Evolutionary conservation across 2,888 invertebrate species (phyloP), one percentile per base, ranked within the genome.

Genomic region (Eupithecia tripunctaria): DNA sequence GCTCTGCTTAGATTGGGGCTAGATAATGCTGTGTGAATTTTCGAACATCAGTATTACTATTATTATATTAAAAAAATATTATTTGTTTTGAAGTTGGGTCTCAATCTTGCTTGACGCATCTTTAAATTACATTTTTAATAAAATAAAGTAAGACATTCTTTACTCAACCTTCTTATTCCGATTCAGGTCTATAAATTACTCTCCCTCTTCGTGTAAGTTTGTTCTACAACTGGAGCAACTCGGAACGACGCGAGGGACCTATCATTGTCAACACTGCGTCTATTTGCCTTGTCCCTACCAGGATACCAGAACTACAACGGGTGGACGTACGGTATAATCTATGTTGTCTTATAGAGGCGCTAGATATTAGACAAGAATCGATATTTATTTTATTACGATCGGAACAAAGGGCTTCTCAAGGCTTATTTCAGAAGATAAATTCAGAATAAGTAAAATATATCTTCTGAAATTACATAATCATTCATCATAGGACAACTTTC

Each of bases 221-320:
- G 32, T 62, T 62, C 10, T n/a, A 32, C 62, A 62, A 62, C 62
- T 60, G 27, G 7, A 62, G 62, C 18, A n/a, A 7, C 62, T 29
- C 32, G 7, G 21, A 21, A 21, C 47, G 47, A 4, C 21, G 10
- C 47, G n/a, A 18, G 60, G 60, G 60, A 59, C 27, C 27, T 59
- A 59, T 59, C 59, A 27, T 27, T 27, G 59, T 59, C 59, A 32
- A 62, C n/a, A 62, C 10, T 29, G 3, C 32, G 62, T 68, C 21
- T 69, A 74, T 74, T 74, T 71, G 56, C 68, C 32, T 71, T 51
- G 47, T 51, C 21, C 47, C 47, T 47, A 73, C 60, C 29, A 73
- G 41, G 51, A 51, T 4, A n/a, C 4, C 70, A 51, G 51, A 56
- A 36, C 51, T 56, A 38, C 70, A 27, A 29, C 41, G 29, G 59